Conservation (phyloP, 2,797 vertebrate genomes). For the Lepus townsendii region DNA sequence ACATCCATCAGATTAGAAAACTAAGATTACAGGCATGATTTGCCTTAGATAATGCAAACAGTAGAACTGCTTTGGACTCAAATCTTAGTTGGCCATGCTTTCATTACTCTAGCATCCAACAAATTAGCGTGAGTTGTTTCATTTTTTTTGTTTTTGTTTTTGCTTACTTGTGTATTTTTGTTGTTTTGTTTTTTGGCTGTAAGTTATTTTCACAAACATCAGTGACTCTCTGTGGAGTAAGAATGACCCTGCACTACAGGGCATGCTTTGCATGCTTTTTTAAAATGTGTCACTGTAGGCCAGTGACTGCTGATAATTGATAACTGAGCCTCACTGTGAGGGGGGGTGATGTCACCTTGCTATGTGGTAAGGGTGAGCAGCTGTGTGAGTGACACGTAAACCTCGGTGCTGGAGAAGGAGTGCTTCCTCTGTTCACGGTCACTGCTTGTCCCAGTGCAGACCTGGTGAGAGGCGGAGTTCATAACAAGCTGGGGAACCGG, state of each 20-base stretch:
- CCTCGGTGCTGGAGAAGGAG: background rate
- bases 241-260: background rate
- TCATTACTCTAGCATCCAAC: background rate
- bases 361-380: background rate
- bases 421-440: background rate
- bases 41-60: background rate
- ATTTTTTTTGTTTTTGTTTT: background rate
- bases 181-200: background rate
- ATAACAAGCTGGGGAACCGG: background rate
- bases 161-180: background rate
- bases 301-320: background rate
- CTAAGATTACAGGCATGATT: background rate
- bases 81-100: background rate
- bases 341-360: background rate
- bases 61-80: background rate
- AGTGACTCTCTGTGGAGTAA: background rate
- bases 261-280: slow-evolving; percentile 23
- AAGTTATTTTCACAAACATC: slow-evolving; percentile 44
- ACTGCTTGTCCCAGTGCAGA: background rate
- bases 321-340: background rate
- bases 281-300: background rate
- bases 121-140: background rate
- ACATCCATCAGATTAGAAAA: background rate
- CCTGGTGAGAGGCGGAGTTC: background rate
- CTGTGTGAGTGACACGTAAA: background rate